Percentiles rank a stretch among this genome's conserved stretches.
Evolutionary conservation across 2,888 invertebrate species (phyloP).

Genomic region (Xanthorhoe spadicearia): DNA sequence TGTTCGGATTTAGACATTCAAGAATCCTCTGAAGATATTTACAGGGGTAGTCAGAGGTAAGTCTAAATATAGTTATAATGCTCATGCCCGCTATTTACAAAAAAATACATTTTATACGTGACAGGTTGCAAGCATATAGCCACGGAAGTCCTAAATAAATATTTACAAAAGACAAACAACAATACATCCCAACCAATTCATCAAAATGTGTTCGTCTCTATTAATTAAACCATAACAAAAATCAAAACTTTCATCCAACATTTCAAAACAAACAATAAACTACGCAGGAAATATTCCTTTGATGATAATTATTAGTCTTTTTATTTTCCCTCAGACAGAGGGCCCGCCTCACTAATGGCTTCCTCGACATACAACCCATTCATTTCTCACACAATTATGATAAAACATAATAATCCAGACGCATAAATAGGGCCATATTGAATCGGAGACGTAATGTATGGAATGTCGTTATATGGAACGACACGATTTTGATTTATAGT

Average conservation of each 20-base stretch:
- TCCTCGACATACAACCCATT: constrained; percentile 45
- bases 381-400: constrained; percentile 55
- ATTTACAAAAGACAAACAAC: not conserved
- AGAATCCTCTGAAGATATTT: not conserved
- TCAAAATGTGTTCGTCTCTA: not conserved
- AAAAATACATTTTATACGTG: too few relatives aligned
- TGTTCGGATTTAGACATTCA: not conserved
- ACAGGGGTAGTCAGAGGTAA: not conserved
- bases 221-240: constrained; percentile 19
- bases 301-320: constrained; percentile 37
- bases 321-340: constrained; percentile 47
- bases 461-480: constrained; percentile 22
- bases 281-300: constrained; percentile 39
- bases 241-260: constrained; percentile 21
- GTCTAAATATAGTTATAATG: not conserved
- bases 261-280: constrained; percentile 38
- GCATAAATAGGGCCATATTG: constrained; percentile 32
- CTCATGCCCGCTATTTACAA: too few relatives aligned
- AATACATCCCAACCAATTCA: not conserved
- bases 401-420: constrained; percentile 46
- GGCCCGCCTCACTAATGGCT: constrained; percentile 52
- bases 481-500: constrained; percentile 12
- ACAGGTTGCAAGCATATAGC: too few relatives aligned
- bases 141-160: not conserved
- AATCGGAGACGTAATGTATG: constrained; percentile 27